Percentiles rank a stretch among this genome's conserved stretches.
Evolutionary conservation across 2,797 vertebrate genomes (phyloP).

Genomic region (Bovichtus diacanthus): DNA sequence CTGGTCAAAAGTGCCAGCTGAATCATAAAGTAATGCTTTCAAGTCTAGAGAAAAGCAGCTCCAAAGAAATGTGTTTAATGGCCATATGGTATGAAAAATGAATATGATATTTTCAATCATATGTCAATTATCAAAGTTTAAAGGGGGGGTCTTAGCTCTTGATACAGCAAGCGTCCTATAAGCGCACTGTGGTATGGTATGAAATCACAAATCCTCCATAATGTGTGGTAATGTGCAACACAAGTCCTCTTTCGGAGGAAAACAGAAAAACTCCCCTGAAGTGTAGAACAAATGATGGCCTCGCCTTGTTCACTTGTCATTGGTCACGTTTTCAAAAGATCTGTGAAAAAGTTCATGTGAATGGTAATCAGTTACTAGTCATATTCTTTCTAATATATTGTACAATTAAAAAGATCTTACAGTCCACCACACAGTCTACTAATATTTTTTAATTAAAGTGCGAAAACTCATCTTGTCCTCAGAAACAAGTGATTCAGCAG

Average conservation of each 20-base stretch:
- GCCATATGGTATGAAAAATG: not conserved
- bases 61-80: not conserved
- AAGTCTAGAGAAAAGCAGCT: not conserved
- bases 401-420: not conserved
- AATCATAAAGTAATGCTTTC: not conserved
- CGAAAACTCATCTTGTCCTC: not conserved
- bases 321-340: not conserved
- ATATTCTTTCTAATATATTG: not conserved
- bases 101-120: not conserved
- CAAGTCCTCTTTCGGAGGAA: not conserved
- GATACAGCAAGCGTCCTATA: not conserved
- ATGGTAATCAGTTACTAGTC: accelerated
- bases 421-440: not conserved
- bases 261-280: not conserved
- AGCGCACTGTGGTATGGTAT: not conserved
- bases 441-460: not conserved
- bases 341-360: not conserved
- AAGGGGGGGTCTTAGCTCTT: not conserved
- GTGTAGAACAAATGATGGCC: not conserved
- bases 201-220: not conserved
- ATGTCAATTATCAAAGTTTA: not conserved
- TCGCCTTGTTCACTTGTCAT: not conserved
- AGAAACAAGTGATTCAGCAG: not conserved
- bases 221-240: not conserved
- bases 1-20: not conserved